Base-by-base conservation (phyloP, 2,113 vertebrate species). In the Etheostoma spectabile region DNA sequence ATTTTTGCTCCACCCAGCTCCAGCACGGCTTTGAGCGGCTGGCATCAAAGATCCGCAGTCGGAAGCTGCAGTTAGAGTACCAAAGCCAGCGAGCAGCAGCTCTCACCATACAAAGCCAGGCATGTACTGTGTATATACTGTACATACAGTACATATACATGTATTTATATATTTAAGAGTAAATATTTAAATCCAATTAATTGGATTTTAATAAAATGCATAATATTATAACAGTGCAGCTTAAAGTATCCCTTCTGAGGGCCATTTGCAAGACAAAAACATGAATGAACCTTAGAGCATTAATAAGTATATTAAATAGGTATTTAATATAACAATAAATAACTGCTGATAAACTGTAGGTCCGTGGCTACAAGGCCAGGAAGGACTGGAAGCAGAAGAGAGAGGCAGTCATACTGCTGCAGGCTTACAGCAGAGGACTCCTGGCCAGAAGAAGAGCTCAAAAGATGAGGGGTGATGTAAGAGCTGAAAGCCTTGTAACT, bases 11-110 rank as follows among this genome's bases (percentile, higher is more conserved):
- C 56, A 38, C 22, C 0, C 83, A 99, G 98, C 63, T 95, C 55
- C 79, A 92, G 72, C 79, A 88, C 18, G 97, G 97, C 24, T 96
- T 97, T 0, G 89, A 93, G 5, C 96, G 97, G 1, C 93, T 99
- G 64, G 95, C 95, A 67, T 96, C 98, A 0, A 88, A 94, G 33
- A 90, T 93, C 71, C 95, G 92, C 1, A 82, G 95, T 68, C 94
- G 78, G 19, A 82, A 86, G 75, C 84, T 96, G 11, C 76, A 65
- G 2, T 83, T 59, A 35, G 90, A 91, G 22, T 97, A 95, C 68
- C 77, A 84, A 79, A 85, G 67, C 69, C 87, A 92, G 48, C 90
- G 86, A 2, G 78, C 70, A 3, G 88, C 46, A 0, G 84, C 94
- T 14, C 73, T 96, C 61, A 78, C 82, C 62, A 92, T 99, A 16